Percentiles rank a stretch among this genome's conserved stretches.
Conservation (phyloP, 2,113 vertebrate genomes). For the Myodes glareolus region DNA sequence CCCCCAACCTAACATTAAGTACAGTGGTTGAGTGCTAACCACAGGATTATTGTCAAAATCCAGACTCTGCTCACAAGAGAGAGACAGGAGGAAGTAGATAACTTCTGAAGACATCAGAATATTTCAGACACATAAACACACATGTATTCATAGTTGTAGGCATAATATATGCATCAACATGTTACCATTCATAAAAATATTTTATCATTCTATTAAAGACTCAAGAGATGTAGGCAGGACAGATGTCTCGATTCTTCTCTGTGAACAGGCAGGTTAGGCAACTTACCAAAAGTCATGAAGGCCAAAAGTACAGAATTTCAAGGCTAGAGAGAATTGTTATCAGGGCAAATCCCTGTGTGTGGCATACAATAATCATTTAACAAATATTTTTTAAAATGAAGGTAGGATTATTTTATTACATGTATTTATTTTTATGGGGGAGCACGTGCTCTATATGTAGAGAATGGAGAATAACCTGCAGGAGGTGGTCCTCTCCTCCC, state of each 20-base stretch:
- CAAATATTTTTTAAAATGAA: background rate
- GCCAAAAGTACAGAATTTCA: constrained; percentile 3
- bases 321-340: background rate
- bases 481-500: background rate
- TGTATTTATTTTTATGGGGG: background rate
- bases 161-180: background rate
- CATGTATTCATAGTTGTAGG: background rate
- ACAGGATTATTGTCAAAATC: constrained; percentile 56
- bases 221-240: background rate
- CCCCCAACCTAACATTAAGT: constrained; percentile 23
- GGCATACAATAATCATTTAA: background rate
- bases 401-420: background rate
- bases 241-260: background rate
- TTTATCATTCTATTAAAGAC: constrained; percentile 21
- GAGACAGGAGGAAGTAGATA: background rate
- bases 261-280: background rate
- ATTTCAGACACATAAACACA: background rate
- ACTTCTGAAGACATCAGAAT: constrained; percentile 13
- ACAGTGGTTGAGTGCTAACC: constrained; percentile 25
- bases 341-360: background rate
- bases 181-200: constrained; percentile 7
- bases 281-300: constrained; percentile 18
- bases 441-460: background rate
- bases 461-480: background rate
- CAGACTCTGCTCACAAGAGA: constrained; percentile 22